Base-by-base conservation (phyloP, 1,140 invertebrate genomes). In the Ips nitidus region DNA sequence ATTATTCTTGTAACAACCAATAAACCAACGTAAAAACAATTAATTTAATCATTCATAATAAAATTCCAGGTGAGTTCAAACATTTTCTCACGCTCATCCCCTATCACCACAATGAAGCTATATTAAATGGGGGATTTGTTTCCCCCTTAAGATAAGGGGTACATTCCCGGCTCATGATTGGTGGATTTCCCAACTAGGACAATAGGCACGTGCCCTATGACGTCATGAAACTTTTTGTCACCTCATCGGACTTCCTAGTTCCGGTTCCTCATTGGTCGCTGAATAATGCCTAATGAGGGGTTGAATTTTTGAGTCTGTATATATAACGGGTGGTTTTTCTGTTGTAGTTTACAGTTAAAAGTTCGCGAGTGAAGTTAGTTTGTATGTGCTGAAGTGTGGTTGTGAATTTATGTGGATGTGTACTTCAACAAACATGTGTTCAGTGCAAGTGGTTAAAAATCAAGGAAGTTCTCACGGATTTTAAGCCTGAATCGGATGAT, bases 211-310 rank as follows among this genome's bases (percentile, higher is more conserved):
- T 72, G 74, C 70, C 63, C 7, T 38, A 53, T 73, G 66, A 60
- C 64, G 47, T 61, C 47, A 53, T n/a, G 2, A 43, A 4, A 8
- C 36, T 47, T 52, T 59, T 67, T 67, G 59, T 62, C 43, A 69
- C 67, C 38, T 47, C 42, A 52, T 38, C 4, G 45, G 60, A 73
- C 72, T 77, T 76, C 76, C 75, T 74, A 50, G 74, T 77, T 76
- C 74, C 75, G 74, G 71, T 73, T 70, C 66, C 66, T 65, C 52
- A 76, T 76, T 76, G 75, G 74, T 56, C 66, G 52, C 63, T 58
- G 41, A 58, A 55, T 36, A 41, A 43, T 36, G 36, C 41, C 39
- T 60, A 41, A 58, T 70, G 58, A 66, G 68, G 71, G 69, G 67
- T 70, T 69, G 69, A 74, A 70, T 73, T 55, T 71, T 72, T 22